Evolutionary conservation across 2,797 vertebrate genomes (phyloP).

Genomic region (Pangasius djambal): DNA sequence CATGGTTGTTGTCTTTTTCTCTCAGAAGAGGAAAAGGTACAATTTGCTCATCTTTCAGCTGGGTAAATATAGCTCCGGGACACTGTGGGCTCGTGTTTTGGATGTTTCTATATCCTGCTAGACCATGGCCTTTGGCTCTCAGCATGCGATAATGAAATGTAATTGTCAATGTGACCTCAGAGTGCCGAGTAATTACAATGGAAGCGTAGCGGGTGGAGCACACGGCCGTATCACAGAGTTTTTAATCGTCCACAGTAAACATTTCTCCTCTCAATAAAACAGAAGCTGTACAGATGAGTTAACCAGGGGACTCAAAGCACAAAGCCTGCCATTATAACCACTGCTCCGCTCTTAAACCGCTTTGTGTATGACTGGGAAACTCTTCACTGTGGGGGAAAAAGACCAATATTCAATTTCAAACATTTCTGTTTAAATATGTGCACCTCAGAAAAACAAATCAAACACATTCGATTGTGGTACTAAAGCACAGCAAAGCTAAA

Average conservation of each 20-base stretch:
- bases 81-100: neutral
- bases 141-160: constrained; percentile 11
- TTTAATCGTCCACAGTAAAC: constrained; percentile 22
- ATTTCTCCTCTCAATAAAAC: constrained; percentile 24
- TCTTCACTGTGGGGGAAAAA: neutral
- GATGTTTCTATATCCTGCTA: neutral
- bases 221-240: neutral
- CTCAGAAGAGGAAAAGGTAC: neutral
- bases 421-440: neutral
- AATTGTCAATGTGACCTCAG: constrained; percentile 36
- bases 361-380: neutral
- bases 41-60: constrained; percentile 9
- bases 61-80: constrained; percentile 12
- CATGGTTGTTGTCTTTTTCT: neutral
- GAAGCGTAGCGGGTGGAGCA: constrained; percentile 7
- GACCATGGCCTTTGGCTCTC: constrained; percentile 12
- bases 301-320: neutral
- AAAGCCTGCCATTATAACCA: constrained; percentile 3
- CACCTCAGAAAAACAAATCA: neutral
- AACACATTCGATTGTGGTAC: neutral
- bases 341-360: neutral
- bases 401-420: neutral
- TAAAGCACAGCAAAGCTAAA: neutral
- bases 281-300: constrained; percentile 8
- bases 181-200: constrained; percentile 31